Evolutionary conservation across 2,888 invertebrate genomes (phyloP), one percentile per base, ranked within the genome.

Genomic region (Melinaea menophilus): DNA sequence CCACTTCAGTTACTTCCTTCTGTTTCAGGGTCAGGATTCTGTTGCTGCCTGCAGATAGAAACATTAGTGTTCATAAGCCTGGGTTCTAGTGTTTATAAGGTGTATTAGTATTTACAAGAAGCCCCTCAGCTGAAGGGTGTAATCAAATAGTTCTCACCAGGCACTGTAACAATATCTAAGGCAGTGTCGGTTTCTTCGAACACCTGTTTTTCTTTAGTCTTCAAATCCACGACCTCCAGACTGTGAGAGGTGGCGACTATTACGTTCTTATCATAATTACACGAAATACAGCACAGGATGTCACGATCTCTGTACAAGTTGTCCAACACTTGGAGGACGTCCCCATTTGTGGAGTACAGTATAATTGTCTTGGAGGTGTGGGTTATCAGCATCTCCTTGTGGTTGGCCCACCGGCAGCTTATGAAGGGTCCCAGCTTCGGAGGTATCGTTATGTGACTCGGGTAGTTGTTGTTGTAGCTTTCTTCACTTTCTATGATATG

Each of bases 321-420:
- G 55, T 86, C 82, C 5, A 85, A 75, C 0, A 81, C 75, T 9
- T 76, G 76, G 2, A 78, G 58, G 0, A 83, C 75, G 47, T 79
- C 77, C 0, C 86, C 85, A 7, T 74, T 77, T 0, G 80, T 76
- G n/a, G 77, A 74, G 73, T 88, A 90, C 3, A 88, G 55, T 2
- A 86, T 78, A n/a, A 90, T 78, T 67, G 81, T 82, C 56, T 82
- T 84, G 2, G 79, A 69, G 0, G 89, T 88, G 67, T 90, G 88
- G 0, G 90, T 75, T 22, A 91, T 78, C 0, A 91, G 71, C 1
- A 76, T 79, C 12, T 88, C 81, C 2, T 83, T 80, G 58, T 80
- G 76, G 71, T 81, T 83, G 0, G 85, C 79, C 91, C 91, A 91
- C 3, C 82, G 77, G 61, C 89, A 90, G 75, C 82, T 83, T 7